These are phyloP conservation scores for Drosophila willistoni DNA, from an alignment of 1,140 invertebrate species.

Conservation along the genomic window DNA sequence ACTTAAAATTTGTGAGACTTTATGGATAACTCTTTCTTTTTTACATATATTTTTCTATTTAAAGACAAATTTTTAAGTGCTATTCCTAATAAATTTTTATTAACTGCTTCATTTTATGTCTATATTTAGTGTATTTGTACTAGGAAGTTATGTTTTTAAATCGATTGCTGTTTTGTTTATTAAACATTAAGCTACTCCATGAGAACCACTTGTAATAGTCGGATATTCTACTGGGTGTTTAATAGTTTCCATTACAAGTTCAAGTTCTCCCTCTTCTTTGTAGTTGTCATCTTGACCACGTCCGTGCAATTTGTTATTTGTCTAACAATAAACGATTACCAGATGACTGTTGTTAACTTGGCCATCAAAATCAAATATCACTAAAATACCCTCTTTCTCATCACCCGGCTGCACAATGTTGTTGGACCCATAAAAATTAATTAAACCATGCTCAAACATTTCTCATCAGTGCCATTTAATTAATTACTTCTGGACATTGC, in stretches of 20 bases:
- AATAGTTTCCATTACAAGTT: not conserved
- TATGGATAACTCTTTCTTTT: not conserved
- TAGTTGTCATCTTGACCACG: not conserved
- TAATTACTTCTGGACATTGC: conserved; percentile 48
- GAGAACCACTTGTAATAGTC: not conserved
- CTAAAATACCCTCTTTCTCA: not conserved
- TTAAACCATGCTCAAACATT: conserved; percentile 24
- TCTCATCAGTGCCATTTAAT: conserved; percentile 42
- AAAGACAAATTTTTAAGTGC: too few species aligned
- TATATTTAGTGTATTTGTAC: too few species aligned
- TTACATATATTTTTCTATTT: too few species aligned
- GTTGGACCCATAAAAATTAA: conserved; percentile 22
- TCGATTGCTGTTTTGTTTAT: not conserved
- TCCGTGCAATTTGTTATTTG: not conserved
- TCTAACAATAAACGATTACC: not conserved
- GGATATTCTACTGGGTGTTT: not conserved
- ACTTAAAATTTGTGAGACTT: not conserved
- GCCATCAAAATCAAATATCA: not conserved
- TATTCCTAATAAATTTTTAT: too few species aligned
- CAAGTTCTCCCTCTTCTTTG: not conserved
- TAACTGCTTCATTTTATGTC: too few species aligned
- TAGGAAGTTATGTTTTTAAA: too few species aligned
- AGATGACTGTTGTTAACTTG: not conserved
- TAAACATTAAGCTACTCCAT: not conserved
- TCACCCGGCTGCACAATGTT: conserved; percentile 14